phyloP scores from a whole-genome alignment of 1,140 invertebrate species.

The Eufriesea mexicana region DNA sequence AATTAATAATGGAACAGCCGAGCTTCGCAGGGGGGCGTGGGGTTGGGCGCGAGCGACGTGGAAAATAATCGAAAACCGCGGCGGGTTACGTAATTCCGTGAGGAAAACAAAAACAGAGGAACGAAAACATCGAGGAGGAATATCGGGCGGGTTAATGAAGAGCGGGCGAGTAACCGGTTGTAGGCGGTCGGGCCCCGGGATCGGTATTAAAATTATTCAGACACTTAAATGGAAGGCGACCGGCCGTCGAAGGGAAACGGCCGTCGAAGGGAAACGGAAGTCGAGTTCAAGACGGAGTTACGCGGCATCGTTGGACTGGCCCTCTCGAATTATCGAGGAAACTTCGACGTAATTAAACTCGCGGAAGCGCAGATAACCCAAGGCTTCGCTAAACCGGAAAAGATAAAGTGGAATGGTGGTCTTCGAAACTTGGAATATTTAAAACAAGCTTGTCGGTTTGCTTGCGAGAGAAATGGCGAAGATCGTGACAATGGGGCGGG shows the following conservation, averaged over 20 bases:
- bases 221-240: constrained; percentile 50
- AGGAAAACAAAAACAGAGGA: constrained; percentile 41
- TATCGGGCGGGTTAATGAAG: constrained; percentile 41
- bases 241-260: constrained; percentile 45
- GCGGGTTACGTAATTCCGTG: constrained; percentile 3
- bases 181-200: not conserved
- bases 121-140: constrained; percentile 27
- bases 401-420: constrained; percentile 72
- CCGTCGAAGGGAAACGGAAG: constrained; percentile 56
- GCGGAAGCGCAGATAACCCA: constrained; percentile 75
- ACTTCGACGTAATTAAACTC: constrained; percentile 79
- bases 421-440: constrained; percentile 62
- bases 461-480: not conserved
- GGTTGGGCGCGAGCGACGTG: not conserved
- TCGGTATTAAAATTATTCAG: constrained; percentile 62
- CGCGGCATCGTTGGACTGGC: constrained; percentile 67
- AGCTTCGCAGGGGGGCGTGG: not conserved
- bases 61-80: constrained; percentile 29
- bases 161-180: not conserved
- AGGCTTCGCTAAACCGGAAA: constrained; percentile 73
- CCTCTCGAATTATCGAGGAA: constrained; percentile 78
- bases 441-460: constrained; percentile 56
- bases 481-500: not conserved
- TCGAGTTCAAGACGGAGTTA: constrained; percentile 60
- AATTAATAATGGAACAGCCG: constrained; percentile 37